phyloP scores from a whole-genome alignment of 2,113 vertebrate genomes.

The Haemorhous mexicanus region DNA sequence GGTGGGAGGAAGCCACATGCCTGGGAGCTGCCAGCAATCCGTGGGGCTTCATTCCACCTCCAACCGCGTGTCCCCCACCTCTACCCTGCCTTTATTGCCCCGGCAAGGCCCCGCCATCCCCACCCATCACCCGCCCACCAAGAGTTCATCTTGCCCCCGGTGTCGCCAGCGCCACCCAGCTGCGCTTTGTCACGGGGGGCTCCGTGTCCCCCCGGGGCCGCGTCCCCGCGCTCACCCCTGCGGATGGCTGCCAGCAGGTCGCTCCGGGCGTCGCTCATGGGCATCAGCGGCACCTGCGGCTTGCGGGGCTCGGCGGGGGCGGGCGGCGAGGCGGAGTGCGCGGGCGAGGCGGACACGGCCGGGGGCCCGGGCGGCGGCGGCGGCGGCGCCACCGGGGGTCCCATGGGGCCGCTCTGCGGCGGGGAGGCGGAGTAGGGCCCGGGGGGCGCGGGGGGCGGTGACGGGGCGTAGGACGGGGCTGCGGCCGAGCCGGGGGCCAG shows the following conservation, averaged over 20 bases:
- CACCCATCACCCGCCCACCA: accelerated
- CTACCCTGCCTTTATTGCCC: accelerated
- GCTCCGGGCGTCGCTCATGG: conserved; percentile 91
- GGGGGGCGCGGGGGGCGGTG: not conserved
- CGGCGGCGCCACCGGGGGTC: not conserved
- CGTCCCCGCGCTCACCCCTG: conserved; percentile 72
- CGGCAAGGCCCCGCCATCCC: not conserved
- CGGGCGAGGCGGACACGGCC: conserved; percentile 55
- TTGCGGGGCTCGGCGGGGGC: conserved; percentile 71
- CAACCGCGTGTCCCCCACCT: accelerated
- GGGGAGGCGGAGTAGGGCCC: not conserved
- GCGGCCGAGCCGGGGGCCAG: conserved; percentile 37
- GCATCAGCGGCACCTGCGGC: conserved; percentile 80
- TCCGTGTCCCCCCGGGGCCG: too few species aligned
- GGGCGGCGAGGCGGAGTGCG: conserved; percentile 66
- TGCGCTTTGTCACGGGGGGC: too few species aligned
- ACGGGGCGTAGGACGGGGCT: not conserved
- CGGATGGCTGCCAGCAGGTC: conserved; percentile 91
- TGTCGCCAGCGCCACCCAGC: accelerated
- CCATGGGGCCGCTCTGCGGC: not conserved
- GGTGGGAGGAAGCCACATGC: accelerated
- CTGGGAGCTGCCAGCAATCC: not conserved
- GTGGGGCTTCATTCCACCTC: accelerated
- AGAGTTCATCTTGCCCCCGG: accelerated
- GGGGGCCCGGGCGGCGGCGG: conserved; percentile 5